Conservation (phyloP, 1,140 invertebrate genomes). For the Parapsyche elsis region DNA sequence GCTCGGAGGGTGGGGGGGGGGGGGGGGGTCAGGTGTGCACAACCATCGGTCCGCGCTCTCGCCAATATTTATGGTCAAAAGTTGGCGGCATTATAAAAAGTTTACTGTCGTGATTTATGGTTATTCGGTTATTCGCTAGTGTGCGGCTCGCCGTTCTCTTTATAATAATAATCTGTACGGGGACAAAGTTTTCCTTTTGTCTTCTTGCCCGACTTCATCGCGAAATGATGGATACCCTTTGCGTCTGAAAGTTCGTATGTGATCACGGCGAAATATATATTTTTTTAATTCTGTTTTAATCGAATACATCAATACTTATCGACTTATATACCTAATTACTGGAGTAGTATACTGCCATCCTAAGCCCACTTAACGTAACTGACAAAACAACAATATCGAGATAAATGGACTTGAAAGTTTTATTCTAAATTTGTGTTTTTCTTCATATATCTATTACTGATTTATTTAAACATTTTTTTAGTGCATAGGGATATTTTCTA, state of each 20-base stretch:
- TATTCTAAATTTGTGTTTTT: too few relatives aligned
- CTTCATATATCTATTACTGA: too few relatives aligned
- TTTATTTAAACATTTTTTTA: too few relatives aligned
- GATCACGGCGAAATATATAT: background rate
- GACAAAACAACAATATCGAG: too few relatives aligned
- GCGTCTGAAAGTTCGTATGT: background rate
- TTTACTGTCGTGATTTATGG: conserved; percentile 40
- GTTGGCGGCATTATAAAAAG: conserved; percentile 40
- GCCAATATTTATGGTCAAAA: conserved; percentile 32
- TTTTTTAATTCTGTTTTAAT: too few relatives aligned
- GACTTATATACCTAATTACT: background rate
- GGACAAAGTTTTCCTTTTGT: conserved; percentile 37
- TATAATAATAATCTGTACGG: conserved; percentile 21
- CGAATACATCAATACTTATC: background rate
- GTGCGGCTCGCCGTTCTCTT: conserved; percentile 11
- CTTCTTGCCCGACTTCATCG: conserved; percentile 19
- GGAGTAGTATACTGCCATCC: too few relatives aligned
- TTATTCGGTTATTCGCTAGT: conserved; percentile 30
- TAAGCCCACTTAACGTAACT: too few relatives aligned
- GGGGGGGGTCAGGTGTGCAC: conserved; percentile 19
- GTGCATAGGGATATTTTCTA: too few relatives aligned
- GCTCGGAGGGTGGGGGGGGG: background rate
- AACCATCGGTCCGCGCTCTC: conserved; percentile 29
- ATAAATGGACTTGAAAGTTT: too few relatives aligned
- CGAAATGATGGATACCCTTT: background rate